phyloP scores from a whole-genome alignment of 2,113 vertebrate genomes.

The Grammomys surdaster region DNA sequence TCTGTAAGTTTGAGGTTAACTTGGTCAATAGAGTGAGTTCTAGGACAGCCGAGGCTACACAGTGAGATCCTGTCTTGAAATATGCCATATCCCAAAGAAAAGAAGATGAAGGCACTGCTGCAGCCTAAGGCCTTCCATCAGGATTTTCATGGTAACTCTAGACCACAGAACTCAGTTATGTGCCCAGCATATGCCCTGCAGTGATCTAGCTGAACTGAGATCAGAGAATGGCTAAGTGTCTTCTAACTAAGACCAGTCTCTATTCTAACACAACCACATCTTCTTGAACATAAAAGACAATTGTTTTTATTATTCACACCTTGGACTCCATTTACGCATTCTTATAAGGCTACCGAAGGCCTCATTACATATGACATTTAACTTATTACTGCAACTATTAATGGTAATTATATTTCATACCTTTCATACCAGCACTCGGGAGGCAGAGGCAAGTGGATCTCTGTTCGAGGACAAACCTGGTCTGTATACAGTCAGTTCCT shows the following conservation, averaged over 20 bases:
- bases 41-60: neutral
- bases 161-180: neutral
- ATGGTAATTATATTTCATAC: neutral
- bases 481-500: neutral
- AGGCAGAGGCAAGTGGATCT: neutral
- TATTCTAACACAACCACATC: slow-evolving; percentile 12
- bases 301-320: neutral
- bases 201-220: neutral
- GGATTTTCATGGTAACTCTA: neutral
- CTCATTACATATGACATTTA: neutral
- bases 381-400: neutral
- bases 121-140: neutral
- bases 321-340: slow-evolving; percentile 8
- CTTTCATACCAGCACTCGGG: neutral
- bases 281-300: neutral
- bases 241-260: neutral
- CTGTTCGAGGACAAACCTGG: neutral
- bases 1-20: neutral
- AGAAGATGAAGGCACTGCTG: neutral
- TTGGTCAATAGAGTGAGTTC: neutral
- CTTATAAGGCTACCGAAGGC: neutral
- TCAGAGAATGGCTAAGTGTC: neutral
- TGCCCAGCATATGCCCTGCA: neutral
- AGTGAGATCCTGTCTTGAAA: neutral
- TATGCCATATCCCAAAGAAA: neutral